Evolutionary conservation across 2,888 invertebrate species (phyloP).

Genomic region (Bombylius discolor): DNA sequence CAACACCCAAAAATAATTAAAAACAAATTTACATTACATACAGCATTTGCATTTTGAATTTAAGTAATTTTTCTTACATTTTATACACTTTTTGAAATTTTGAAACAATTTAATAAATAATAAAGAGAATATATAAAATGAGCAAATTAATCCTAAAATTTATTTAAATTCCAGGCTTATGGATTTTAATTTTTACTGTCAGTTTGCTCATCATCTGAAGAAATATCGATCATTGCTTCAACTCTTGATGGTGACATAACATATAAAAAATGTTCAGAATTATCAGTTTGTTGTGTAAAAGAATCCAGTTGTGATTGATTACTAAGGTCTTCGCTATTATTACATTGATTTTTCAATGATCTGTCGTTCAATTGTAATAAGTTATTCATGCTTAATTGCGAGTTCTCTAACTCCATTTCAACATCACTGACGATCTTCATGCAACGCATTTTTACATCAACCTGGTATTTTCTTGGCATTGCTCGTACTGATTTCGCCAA

Average conservation of each 20-base stretch:
- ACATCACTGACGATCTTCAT: slow-evolving; percentile 35
- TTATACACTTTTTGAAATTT: too few relatives aligned
- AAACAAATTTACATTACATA: too few relatives aligned
- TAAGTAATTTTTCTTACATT: too few relatives aligned
- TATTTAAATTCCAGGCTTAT: too few relatives aligned
- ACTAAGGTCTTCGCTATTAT: neutral
- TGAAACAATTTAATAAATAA: too few relatives aligned
- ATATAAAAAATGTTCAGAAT: slow-evolving; percentile 33
- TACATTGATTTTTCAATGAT: neutral
- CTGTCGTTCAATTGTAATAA: neutral
- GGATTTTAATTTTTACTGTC: neutral
- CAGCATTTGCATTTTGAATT: too few relatives aligned
- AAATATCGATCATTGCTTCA: slow-evolving; percentile 35
- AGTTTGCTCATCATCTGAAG: slow-evolving; percentile 26
- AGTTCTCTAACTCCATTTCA: slow-evolving; percentile 32
- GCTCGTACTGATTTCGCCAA: slow-evolving; percentile 30
- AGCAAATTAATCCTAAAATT: neutral
- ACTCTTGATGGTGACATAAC: slow-evolving; percentile 36
- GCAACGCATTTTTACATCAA: slow-evolving; percentile 34
- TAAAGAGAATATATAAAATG: too few relatives aligned
- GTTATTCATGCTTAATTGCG: slow-evolving; percentile 3
- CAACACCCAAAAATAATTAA: too few relatives aligned
- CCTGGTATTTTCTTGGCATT: slow-evolving; percentile 34
- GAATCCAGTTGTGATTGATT: neutral
- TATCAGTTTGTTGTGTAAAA: slow-evolving; percentile 15